A percentile compares a stretch with the other conserved stretches of the same genome.
Evolutionary conservation across 2,113 vertebrate species (phyloP).

Genomic region (Cygnus buccinator): DNA sequence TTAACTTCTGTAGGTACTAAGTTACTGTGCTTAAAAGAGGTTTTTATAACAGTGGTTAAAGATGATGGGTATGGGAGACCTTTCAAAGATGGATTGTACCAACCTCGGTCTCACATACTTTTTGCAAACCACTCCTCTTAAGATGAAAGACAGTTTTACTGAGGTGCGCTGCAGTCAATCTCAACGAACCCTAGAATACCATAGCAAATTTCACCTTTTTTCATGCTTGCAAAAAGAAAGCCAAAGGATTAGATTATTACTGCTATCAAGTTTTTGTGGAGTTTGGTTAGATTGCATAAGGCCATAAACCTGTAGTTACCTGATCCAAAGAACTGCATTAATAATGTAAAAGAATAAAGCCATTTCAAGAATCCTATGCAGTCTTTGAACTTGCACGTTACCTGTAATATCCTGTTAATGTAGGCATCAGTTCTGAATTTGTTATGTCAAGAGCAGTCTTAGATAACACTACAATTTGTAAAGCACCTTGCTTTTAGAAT

Average conservation of each 20-base stretch:
- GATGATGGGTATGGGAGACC: background rate
- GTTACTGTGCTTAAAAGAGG: background rate
- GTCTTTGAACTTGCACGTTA: conserved; percentile 1
- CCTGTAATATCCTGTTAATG: conserved; percentile 11
- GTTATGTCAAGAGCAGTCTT: background rate
- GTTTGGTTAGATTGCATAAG: background rate
- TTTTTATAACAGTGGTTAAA: background rate
- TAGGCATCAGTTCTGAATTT: background rate
- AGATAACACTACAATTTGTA: background rate
- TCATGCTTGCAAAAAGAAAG: background rate
- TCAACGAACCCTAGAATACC: background rate
- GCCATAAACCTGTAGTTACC: conserved; percentile 8
- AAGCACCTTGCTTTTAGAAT: background rate
- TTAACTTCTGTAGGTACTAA: background rate
- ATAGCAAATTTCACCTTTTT: background rate
- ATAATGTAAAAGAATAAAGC: conserved; percentile 23
- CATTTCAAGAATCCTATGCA: background rate
- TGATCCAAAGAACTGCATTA: background rate
- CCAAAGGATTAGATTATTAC: background rate
- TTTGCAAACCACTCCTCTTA: background rate
- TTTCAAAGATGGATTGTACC: background rate
- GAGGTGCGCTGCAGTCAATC: background rate
- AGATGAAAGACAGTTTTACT: background rate
- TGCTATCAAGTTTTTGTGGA: background rate
- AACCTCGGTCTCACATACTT: background rate